Percentiles rank a stretch among this genome's conserved stretches.
phyloP scores from a whole-genome alignment of 1,140 invertebrate genomes.

The Ptiloglossa arizonensis region DNA sequence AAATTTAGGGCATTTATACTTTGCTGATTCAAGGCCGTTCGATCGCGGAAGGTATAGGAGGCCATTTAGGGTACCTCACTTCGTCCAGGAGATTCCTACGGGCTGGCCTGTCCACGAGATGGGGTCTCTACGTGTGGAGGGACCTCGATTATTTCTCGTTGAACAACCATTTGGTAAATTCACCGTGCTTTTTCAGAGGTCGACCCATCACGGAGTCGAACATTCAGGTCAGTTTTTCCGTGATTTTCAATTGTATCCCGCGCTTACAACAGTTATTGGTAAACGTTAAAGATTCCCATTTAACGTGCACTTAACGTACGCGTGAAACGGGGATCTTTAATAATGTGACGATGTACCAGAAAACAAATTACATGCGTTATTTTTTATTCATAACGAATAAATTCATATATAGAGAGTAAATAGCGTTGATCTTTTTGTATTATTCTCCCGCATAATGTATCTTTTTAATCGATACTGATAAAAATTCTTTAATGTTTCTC shows the following conservation, averaged over 20 bases:
- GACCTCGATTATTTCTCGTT: conserved; percentile 83
- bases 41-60: conserved; percentile 68
- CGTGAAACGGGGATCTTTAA: too few relatives aligned
- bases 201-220: conserved; percentile 87
- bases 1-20: conserved; percentile 75
- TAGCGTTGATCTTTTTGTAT: too few relatives aligned
- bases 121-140: conserved; percentile 81
- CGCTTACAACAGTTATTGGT: too few relatives aligned
- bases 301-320: too few relatives aligned
- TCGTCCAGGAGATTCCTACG: conserved; percentile 75
- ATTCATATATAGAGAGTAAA: too few relatives aligned
- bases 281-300: too few relatives aligned
- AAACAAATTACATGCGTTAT: too few relatives aligned
- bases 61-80: conserved; percentile 70
- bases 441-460: too few relatives aligned
- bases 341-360: too few relatives aligned
- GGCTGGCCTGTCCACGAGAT: conserved; percentile 76
- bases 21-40: conserved; percentile 73
- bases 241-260: background rate
- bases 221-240: conserved; percentile 83
- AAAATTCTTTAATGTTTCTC: too few relatives aligned
- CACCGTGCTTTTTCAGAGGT: conserved; percentile 85
- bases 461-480: too few relatives aligned
- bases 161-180: conserved; percentile 87
- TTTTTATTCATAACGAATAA: too few relatives aligned